phyloP scores from a whole-genome alignment of 2,113 vertebrate genomes.

The Sinocyclocheilus maitianheensis region DNA sequence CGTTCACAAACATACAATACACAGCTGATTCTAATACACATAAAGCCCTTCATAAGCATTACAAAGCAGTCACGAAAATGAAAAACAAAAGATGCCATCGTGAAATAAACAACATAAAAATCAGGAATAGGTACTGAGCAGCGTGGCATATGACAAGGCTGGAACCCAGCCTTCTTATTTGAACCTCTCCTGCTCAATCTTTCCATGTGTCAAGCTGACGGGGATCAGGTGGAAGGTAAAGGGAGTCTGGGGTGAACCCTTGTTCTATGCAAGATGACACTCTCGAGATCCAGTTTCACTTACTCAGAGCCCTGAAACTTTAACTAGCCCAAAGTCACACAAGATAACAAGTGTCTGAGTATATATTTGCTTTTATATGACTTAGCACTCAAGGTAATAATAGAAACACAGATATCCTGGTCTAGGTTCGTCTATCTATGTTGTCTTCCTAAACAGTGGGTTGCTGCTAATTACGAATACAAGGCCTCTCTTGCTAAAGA shows the following conservation, averaged over 20 bases:
- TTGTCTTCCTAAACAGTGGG: not conserved
- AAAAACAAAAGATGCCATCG: not conserved
- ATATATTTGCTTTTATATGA: conserved; percentile 24
- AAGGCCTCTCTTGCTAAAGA: too few species aligned
- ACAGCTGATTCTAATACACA: conserved; percentile 31
- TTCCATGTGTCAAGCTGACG: conserved; percentile 42
- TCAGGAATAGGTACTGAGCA: not conserved
- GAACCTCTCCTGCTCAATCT: conserved; percentile 44
- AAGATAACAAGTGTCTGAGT: conserved; percentile 22
- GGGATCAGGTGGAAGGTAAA: conserved; percentile 46
- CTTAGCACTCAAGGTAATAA: not conserved
- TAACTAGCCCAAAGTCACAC: conserved; percentile 38
- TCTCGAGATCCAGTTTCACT: conserved; percentile 48
- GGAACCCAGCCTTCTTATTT: not conserved
- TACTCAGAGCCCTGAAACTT: conserved; percentile 43
- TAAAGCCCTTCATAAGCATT: conserved; percentile 25
- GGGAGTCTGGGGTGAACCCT: conserved; percentile 42
- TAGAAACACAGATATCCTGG: not conserved
- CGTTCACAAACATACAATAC: conserved; percentile 5
- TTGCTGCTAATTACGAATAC: not conserved
- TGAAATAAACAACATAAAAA: conserved; percentile 3
- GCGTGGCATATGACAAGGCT: conserved; percentile 14
- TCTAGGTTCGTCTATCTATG: not conserved
- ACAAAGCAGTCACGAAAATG: conserved; percentile 27
- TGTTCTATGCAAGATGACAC: conserved; percentile 59